phyloP scores from a whole-genome alignment of 2,797 vertebrate species.

The Chanos chanos region DNA sequence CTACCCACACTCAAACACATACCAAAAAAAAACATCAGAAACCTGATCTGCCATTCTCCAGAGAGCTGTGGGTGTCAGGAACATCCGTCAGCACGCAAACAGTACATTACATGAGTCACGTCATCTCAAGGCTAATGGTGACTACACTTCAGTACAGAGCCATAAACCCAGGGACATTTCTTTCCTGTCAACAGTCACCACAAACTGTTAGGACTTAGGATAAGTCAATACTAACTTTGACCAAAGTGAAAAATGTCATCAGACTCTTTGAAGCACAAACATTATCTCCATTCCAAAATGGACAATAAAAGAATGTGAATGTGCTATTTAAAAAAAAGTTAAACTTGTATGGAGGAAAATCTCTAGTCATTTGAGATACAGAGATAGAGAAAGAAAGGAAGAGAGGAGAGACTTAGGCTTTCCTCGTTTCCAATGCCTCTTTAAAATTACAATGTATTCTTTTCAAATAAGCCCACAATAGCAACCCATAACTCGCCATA shows the following conservation, averaged over 20 bases:
- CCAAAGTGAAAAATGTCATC: too few relatives aligned
- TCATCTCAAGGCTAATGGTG: too few relatives aligned
- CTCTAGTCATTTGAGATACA: constrained; percentile 22
- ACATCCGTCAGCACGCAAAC: too few relatives aligned
- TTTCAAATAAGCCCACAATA: constrained; percentile 65
- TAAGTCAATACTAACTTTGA: too few relatives aligned
- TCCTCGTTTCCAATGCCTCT: constrained; percentile 58
- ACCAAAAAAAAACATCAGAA: constrained; percentile 22
- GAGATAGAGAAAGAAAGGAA: constrained; percentile 18
- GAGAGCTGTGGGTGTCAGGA: too few relatives aligned
- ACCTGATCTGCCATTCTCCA: constrained; percentile 32
- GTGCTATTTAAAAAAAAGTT: constrained; percentile 50
- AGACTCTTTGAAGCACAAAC: too few relatives aligned
- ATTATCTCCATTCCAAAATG: constrained; percentile 32
- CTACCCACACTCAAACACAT: constrained; percentile 24
- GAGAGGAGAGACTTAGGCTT: constrained; percentile 30
- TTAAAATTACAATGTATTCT: constrained; percentile 64
- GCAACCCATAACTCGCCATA: constrained; percentile 57
- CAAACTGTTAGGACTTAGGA: too few relatives aligned
- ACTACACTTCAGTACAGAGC: too few relatives aligned
- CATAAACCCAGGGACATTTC: too few relatives aligned
- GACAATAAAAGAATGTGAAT: constrained; percentile 44
- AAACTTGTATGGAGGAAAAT: too few relatives aligned
- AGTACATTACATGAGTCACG: too few relatives aligned
- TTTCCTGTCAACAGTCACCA: too few relatives aligned